phyloP scores from a whole-genome alignment of 2,888 invertebrate species.

The Sclerodermus sp. region DNA sequence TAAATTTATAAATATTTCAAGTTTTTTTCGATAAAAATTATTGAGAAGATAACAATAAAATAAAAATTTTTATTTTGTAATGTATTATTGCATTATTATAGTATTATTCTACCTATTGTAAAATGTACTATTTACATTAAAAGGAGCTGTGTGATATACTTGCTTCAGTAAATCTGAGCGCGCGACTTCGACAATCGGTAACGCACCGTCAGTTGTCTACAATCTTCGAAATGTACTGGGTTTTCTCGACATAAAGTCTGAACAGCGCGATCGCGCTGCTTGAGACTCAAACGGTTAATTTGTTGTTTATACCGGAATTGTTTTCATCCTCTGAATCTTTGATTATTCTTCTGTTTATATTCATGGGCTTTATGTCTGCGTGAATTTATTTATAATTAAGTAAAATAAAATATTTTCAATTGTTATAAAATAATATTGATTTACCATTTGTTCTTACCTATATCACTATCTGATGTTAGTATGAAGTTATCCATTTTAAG shows the following conservation, averaged over 20 bases:
- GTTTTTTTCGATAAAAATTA: too few species aligned
- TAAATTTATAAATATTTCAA: too few species aligned
- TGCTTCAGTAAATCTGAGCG: constrained; percentile 11
- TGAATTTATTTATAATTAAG: constrained; percentile 13
- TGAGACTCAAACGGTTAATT: constrained; percentile 7
- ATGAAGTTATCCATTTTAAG: constrained; percentile 11
- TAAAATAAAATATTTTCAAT: constrained; percentile 18
- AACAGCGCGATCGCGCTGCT: constrained; percentile 1
- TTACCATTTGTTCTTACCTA: constrained; percentile 16
- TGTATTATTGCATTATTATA: too few species aligned
- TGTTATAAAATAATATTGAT: constrained; percentile 14
- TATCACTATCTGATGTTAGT: constrained; percentile 18
- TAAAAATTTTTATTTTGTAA: too few species aligned
- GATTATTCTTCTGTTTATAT: constrained; percentile 18
- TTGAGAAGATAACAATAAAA: too few species aligned
- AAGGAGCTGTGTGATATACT: constrained; percentile 9
- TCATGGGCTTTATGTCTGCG: constrained; percentile 15
- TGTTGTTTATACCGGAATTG: constrained; percentile 16
- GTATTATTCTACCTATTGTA: too few species aligned
- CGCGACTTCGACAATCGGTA: constrained; percentile 8
- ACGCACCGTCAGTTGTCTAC: constrained; percentile 10
- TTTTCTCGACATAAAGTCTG: not conserved
- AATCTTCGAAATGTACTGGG: not conserved
- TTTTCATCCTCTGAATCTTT: constrained; percentile 17
- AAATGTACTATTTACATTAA: constrained; percentile 7